Evolutionary conservation across 2,888 invertebrate genomes (phyloP).

Genomic region (Invenusta paracnida): DNA sequence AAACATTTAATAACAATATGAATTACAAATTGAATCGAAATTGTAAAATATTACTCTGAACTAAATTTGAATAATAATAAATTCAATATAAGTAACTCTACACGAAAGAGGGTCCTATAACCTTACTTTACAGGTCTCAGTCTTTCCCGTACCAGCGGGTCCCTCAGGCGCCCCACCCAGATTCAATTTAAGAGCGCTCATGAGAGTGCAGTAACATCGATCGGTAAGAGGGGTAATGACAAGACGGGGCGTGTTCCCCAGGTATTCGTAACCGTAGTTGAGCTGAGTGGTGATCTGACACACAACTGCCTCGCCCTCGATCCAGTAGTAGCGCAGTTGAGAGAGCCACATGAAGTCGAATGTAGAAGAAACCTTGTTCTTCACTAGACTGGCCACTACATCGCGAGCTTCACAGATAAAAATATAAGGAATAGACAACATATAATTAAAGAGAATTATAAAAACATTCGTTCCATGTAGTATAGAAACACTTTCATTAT

Average conservation of each 20-base stretch:
- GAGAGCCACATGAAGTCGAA: conserved; percentile 84
- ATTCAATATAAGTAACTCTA: too few relatives aligned
- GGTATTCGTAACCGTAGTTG: conserved; percentile 70
- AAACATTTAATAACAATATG: too few relatives aligned
- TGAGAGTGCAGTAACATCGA: conserved; percentile 81
- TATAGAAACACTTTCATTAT: too few relatives aligned
- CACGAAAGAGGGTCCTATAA: too few relatives aligned
- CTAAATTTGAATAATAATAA: too few relatives aligned
- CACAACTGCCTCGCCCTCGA: conserved; percentile 64
- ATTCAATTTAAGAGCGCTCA: conserved; percentile 85
- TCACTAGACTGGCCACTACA: conserved; percentile 70
- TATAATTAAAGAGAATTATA: too few relatives aligned
- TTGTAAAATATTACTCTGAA: too few relatives aligned
- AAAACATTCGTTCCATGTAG: too few relatives aligned
- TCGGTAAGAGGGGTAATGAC: conserved; percentile 90
- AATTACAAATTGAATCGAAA: too few relatives aligned
- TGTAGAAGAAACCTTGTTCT: conserved; percentile 65
- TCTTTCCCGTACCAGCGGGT: conserved; percentile 87
- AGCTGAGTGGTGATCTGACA: conserved; percentile 61
- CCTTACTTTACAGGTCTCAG: too few relatives aligned
- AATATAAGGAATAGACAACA: too few relatives aligned
- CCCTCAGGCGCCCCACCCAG: conserved; percentile 87
- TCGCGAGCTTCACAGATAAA: too few relatives aligned
- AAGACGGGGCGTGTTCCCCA: conserved; percentile 79
- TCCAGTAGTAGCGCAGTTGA: conserved; percentile 80